Conservation (phyloP, 2,888 invertebrate species). For the Lissocephala sabroskyi region DNA sequence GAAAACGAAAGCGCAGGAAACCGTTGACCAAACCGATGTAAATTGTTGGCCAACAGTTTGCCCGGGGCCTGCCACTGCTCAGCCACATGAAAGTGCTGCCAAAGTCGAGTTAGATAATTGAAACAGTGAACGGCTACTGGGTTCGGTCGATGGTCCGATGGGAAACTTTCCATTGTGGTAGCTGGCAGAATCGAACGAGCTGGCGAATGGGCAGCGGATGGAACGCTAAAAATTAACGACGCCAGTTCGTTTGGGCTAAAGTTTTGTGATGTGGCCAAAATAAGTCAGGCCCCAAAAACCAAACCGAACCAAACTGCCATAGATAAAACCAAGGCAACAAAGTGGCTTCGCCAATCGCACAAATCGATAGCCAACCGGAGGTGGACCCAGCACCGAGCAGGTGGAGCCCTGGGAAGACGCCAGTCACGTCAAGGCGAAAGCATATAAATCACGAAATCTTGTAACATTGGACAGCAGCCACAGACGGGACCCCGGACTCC, state of each 20-base stretch:
- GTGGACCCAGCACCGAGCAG: no score
- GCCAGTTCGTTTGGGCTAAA: conserved; percentile 42
- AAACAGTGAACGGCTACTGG: conserved; percentile 26
- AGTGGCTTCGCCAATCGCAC: conserved; percentile 13
- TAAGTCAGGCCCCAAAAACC: not conserved
- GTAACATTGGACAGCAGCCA: conserved; percentile 40
- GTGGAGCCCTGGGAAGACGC: no score
- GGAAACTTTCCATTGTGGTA: conserved; percentile 14
- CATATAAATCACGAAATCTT: conserved; percentile 62
- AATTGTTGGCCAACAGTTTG: conserved; percentile 2
- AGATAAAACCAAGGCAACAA: conserved; percentile 49
- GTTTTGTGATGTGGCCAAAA: conserved; percentile 36
- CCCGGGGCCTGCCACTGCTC: conserved; percentile 7
- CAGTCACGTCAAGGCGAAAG: conserved; percentile 49
- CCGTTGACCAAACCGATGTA: conserved; percentile 18
- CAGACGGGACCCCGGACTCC: not conserved
- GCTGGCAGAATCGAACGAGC: not conserved
- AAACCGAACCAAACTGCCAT: conserved; percentile 1
- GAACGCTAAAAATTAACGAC: conserved; percentile 57
- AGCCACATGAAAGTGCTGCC: conserved; percentile 44
- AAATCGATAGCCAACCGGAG: not conserved
- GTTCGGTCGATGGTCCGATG: no score
- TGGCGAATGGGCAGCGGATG: conserved; percentile 1
- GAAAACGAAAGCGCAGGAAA: not conserved
- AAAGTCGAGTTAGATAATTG: conserved; percentile 37